Conservation (phyloP, 2,797 vertebrate species). For the Ctenochaetus hawaiiensis region DNA sequence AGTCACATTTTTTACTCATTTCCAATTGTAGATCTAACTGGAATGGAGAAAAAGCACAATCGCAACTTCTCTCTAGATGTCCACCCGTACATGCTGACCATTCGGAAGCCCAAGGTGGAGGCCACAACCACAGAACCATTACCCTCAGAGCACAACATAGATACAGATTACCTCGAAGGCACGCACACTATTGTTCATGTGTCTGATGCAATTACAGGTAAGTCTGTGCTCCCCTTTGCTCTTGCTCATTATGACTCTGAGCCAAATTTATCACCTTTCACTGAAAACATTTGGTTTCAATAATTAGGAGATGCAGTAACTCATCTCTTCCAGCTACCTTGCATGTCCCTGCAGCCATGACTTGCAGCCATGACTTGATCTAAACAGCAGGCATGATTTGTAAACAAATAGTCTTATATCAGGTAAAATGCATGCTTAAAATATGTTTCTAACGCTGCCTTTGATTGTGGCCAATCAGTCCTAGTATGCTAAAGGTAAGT, state of each 20-base stretch:
- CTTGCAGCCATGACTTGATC: neutral
- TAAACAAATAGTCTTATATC: neutral
- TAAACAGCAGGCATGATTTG: neutral
- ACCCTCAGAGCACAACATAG: conserved; percentile 90
- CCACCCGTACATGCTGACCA: conserved; percentile 95
- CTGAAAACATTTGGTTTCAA: neutral
- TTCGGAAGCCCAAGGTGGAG: conserved; percentile 93
- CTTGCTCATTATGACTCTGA: conserved; percentile 3
- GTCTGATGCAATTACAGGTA: conserved; percentile 90
- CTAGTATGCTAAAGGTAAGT: neutral
- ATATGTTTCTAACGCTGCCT: conserved; percentile 1
- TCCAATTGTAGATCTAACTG: conserved; percentile 72
- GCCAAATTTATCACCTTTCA: neutral
- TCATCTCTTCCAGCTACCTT: neutral
- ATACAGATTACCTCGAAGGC: conserved; percentile 91
- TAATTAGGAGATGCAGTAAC: neutral
- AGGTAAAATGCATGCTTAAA: neutral
- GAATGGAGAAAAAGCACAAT: conserved; percentile 92
- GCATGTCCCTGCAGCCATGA: too few species aligned
- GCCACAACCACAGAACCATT: conserved; percentile 83
- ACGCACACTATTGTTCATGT: conserved; percentile 90
- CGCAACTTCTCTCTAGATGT: conserved; percentile 98
- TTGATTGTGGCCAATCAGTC: neutral
- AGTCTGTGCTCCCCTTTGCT: neutral
- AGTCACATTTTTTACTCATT: conserved; percentile 8